Percentiles rank a stretch among this genome's conserved stretches.
phyloP scores from a whole-genome alignment of 2,888 invertebrate genomes.

The Lysandra coridon region DNA sequence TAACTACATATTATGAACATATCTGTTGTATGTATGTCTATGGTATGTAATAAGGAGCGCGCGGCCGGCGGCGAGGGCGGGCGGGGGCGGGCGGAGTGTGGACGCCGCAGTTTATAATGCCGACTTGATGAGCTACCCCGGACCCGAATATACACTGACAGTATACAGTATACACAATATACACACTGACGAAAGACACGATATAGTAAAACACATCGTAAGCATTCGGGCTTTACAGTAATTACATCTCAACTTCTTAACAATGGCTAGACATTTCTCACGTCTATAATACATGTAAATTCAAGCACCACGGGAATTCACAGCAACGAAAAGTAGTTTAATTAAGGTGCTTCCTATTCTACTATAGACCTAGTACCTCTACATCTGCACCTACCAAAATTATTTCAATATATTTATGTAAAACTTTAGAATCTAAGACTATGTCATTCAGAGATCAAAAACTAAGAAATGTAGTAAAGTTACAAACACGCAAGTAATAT shows the following conservation, averaged over 20 bases:
- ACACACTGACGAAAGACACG: not conserved
- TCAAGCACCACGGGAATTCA: no score
- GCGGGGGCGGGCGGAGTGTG: constrained; percentile 2
- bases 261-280: not conserved
- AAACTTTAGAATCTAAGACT: not conserved
- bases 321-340: no score
- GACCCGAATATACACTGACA: constrained; percentile 4
- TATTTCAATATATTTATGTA: no score
- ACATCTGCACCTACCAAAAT: no score
- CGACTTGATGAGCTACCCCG: constrained; percentile 2
- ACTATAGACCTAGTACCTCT: no score
- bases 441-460: not conserved
- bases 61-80: not conserved
- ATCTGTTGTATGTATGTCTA: not conserved
- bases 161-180: not conserved
- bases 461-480: not conserved
- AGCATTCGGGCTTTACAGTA: not conserved
- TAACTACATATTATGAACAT: no score
- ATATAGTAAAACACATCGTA: not conserved
- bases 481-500: not conserved
- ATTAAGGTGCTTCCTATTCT: no score
- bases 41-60: constrained; percentile 1
- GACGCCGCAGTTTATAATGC: constrained; percentile 19
- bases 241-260: not conserved
- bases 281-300: not conserved